phyloP scores from a whole-genome alignment of 2,797 vertebrate genomes.

The Sebastes nivosus region DNA sequence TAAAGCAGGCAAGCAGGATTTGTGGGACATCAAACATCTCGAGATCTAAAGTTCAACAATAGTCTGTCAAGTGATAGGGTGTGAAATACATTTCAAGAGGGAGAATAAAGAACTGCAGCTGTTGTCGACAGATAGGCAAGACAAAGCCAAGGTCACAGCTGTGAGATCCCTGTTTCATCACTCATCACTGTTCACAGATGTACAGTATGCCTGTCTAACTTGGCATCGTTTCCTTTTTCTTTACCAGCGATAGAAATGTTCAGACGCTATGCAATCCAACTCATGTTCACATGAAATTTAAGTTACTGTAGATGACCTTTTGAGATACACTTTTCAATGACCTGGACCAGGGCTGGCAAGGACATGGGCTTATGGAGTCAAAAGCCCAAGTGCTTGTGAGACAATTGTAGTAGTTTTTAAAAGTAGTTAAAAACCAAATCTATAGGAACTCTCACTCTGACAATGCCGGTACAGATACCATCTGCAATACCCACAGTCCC shows the following conservation, averaged over 20 bases:
- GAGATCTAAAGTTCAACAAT: conserved; percentile 39
- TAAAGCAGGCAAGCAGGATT: conserved; percentile 9
- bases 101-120: conserved; percentile 62
- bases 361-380: background rate
- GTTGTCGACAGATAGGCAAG: conserved; percentile 54
- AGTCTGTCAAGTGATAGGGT: conserved; percentile 54
- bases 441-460: background rate
- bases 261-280: background rate
- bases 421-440: background rate
- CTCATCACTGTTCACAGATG: conserved; percentile 52
- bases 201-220: background rate
- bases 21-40: conserved; percentile 28
- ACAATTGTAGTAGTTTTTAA: background rate
- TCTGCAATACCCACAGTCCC: background rate
- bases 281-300: background rate
- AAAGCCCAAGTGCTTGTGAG: background rate
- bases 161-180: conserved; percentile 58
- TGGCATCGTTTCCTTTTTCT: conserved; percentile 6
- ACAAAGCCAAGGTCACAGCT: conserved; percentile 70
- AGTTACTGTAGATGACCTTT: background rate
- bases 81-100: conserved; percentile 65
- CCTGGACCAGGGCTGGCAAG: background rate
- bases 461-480: background rate
- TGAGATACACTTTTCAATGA: background rate
- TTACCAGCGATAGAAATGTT: conserved; percentile 2